Conservation (phyloP, 2,797 vertebrate species). For the Tapera naevia region DNA sequence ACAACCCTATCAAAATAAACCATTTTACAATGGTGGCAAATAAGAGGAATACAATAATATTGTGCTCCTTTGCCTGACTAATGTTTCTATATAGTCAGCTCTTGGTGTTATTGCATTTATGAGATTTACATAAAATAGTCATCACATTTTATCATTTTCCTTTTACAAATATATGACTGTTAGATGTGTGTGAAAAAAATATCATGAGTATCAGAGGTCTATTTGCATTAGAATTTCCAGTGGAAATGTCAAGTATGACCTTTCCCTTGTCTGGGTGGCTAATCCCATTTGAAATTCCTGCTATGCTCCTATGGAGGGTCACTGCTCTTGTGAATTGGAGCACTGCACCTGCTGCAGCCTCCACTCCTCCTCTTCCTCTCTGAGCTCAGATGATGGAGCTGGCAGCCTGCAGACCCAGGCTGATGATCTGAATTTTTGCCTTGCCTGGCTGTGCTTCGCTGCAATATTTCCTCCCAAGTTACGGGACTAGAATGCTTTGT, state of each 20-base stretch:
- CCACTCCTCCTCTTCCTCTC: conserved; percentile 46
- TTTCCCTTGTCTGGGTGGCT: conserved; percentile 79
- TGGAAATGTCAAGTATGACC: conserved; percentile 83
- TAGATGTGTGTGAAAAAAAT: conserved; percentile 59
- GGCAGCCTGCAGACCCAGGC: not conserved
- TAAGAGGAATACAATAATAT: not conserved
- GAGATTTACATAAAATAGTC: conserved; percentile 73
- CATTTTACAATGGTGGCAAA: not conserved
- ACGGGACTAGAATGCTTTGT: not conserved
- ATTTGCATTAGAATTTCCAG: conserved; percentile 82
- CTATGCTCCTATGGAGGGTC: conserved; percentile 75
- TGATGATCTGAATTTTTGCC: not conserved
- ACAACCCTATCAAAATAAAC: conserved; percentile 5
- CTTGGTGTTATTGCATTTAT: conserved; percentile 41
- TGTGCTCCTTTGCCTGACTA: conserved; percentile 12
- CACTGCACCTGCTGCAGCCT: conserved; percentile 71
- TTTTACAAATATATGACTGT: conserved; percentile 66
- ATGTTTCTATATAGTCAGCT: conserved; percentile 28
- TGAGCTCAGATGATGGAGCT: not conserved
- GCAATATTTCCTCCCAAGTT: accelerated
- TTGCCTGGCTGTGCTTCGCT: not conserved
- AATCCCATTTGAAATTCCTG: conserved; percentile 82
- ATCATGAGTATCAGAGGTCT: conserved; percentile 67
- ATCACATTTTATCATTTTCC: conserved; percentile 69
- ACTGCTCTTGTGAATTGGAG: conserved; percentile 58